Evolutionary conservation across 2,113 vertebrate species (phyloP).

Genomic region (Barnardius zonarius): DNA sequence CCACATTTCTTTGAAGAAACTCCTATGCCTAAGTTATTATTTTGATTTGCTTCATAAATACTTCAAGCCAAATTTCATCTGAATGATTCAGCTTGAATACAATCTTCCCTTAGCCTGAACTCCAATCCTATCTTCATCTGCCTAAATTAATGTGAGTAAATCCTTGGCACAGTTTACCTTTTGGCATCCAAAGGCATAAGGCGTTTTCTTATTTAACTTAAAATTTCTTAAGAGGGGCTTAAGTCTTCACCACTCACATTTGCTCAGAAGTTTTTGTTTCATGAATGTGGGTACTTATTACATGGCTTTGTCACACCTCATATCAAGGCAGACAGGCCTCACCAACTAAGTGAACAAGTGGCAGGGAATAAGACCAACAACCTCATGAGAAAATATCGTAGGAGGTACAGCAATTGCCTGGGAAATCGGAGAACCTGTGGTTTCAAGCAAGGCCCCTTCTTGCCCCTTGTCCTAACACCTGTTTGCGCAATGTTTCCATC

Average conservation of each 20-base stretch:
- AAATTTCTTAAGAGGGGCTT: neutral
- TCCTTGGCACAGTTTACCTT: neutral
- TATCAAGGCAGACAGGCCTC: neutral
- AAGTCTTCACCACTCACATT: neutral
- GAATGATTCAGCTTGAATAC: neutral
- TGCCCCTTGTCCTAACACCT: neutral
- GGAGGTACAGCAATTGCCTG: neutral
- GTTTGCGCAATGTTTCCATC: neutral
- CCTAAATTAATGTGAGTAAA: neutral
- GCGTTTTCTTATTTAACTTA: neutral
- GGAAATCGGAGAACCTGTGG: neutral
- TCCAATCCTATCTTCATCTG: neutral
- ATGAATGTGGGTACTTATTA: neutral
- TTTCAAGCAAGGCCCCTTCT: neutral
- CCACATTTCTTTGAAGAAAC: neutral
- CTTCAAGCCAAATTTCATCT: neutral
- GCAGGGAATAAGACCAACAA: neutral
- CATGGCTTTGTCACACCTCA: neutral
- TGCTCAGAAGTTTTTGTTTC: neutral
- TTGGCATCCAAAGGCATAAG: neutral
- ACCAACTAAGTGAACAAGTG: neutral
- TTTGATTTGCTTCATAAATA: neutral
- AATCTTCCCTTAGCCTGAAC: neutral
- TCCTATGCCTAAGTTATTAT: neutral
- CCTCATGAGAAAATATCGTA: neutral